Evolutionary conservation across 1,140 invertebrate genomes (phyloP), one percentile per base, ranked within the genome.

Genomic region (Cotesia vestalis): DNA sequence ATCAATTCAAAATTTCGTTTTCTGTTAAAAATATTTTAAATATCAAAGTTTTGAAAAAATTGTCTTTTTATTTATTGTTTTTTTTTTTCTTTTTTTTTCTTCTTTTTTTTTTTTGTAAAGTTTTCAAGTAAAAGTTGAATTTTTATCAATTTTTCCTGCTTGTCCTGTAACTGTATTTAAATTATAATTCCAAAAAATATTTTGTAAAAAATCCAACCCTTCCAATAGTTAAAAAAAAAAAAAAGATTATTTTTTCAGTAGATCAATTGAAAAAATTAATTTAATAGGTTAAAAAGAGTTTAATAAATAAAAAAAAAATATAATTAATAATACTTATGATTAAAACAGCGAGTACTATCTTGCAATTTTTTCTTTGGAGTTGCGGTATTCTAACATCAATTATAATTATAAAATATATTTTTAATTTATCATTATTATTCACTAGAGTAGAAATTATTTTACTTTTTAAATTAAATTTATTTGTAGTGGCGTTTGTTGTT

Each of bases 291-390:
- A 46, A 9, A 8, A 46, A 46, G 2, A 46, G 5, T 40, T 5
- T 8, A 40, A 1, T 40, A 4, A 55, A n/a, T 17, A 55, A n/a
- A 14, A 55, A 55, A 55, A 12, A 55, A 4, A 55, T 55, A 55
- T 14, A n/a, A 55, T 14, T n/a, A 55, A n/a, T 55, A 55, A 51
- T 64, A 36, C 38, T 14, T 46, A 46, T 27, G 34, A 55, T 20
- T 52, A 11, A 34, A 6, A 4, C 17, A 67, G 52, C 40, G 64
- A 61, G 53, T 55, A 14, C 17, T 55, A 55, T 55, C 12, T 55
- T 55, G 53, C 53, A 61, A 61, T 61, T 61, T 67, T 67, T 67
- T 67, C 46, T 53, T 55, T 67, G 51, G 64, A 68, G 52, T 68
- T 68, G 53, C 66, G 66, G 51, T 52, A 67, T 67, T 53, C 52